Evolutionary conservation across 2,888 invertebrate genomes (phyloP).

Genomic region (Eupeodes latifasciatus): DNA sequence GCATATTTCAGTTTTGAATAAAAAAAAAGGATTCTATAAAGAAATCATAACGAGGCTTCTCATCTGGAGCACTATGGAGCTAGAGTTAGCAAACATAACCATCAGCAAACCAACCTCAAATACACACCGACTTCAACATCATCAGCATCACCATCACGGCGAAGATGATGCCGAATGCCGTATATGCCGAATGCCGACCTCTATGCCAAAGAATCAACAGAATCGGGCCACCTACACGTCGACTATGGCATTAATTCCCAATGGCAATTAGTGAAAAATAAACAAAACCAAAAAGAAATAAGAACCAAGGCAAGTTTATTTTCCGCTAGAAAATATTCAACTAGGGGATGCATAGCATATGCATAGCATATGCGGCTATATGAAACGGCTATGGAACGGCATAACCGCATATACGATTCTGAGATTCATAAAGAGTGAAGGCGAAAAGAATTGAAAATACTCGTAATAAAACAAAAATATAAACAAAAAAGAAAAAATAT

Average conservation of each 20-base stretch:
- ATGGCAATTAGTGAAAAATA: slow-evolving; percentile 74
- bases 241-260: slow-evolving; percentile 71
- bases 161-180: too few relatives aligned
- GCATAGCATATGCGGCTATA: too few relatives aligned
- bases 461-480: slow-evolving; percentile 49
- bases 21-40: not conserved
- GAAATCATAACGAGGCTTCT: slow-evolving; percentile 22
- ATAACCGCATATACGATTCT: not conserved
- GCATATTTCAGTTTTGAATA: slow-evolving; percentile 2
- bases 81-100: not conserved
- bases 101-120: not conserved
- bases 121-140: not conserved
- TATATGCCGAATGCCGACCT: slow-evolving; percentile 21
- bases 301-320: slow-evolving; percentile 59
- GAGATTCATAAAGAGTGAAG: slow-evolving; percentile 12
- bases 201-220: slow-evolving; percentile 35
- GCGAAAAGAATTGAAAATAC: slow-evolving; percentile 43
- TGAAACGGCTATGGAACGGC: too few relatives aligned
- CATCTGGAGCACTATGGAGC: not conserved
- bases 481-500: slow-evolving; percentile 46
- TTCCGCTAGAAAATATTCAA: slow-evolving; percentile 69
- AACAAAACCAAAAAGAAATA: slow-evolving; percentile 50
- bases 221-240: slow-evolving; percentile 69
- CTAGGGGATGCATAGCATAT: slow-evolving; percentile 56
- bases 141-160: too few relatives aligned